These are phyloP conservation scores for Plebejus argus DNA, from an alignment of 2,888 invertebrate genomes.

Conservation along the genomic window DNA sequence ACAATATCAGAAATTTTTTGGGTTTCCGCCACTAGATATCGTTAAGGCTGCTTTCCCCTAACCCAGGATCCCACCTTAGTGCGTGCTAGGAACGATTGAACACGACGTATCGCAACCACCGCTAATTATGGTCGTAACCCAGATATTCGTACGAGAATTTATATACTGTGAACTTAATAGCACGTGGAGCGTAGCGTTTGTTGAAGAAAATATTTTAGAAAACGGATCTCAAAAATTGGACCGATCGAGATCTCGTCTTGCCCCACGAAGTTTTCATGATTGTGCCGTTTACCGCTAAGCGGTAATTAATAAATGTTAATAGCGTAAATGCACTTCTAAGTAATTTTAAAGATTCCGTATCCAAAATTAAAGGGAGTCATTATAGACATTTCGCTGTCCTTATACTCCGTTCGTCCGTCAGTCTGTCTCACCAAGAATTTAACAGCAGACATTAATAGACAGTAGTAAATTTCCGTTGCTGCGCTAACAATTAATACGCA, in stretches of 20 bases:
- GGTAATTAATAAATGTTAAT: neutral
- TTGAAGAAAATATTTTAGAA: slow-evolving; percentile 28
- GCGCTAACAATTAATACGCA: too few species aligned
- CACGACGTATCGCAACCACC: slow-evolving; percentile 26
- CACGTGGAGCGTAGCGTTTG: slow-evolving; percentile 26
- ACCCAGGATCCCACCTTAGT: slow-evolving; percentile 19
- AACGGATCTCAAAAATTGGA: slow-evolving; percentile 29
- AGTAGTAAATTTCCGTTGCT: too few species aligned
- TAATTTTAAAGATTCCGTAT: neutral
- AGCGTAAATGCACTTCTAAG: neutral
- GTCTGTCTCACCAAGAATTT: neutral
- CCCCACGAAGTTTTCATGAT: slow-evolving; percentile 8
- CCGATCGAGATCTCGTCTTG: slow-evolving; percentile 10
- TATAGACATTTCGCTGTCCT: neutral
- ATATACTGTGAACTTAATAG: slow-evolving; percentile 32
- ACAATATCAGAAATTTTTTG: neutral
- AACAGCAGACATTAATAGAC: neutral
- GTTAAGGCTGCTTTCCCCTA: neutral
- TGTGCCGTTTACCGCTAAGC: neutral
- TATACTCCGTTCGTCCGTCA: neutral
- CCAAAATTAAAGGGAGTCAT: neutral
- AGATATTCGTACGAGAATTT: slow-evolving; percentile 32
- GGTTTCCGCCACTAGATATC: neutral
- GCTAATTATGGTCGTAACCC: slow-evolving; percentile 35
- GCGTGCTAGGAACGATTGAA: slow-evolving; percentile 31